Evolutionary conservation across 2,113 vertebrate species (phyloP), one percentile per base, ranked within the genome.

Genomic region (Phalacrocorax aristotelis): DNA sequence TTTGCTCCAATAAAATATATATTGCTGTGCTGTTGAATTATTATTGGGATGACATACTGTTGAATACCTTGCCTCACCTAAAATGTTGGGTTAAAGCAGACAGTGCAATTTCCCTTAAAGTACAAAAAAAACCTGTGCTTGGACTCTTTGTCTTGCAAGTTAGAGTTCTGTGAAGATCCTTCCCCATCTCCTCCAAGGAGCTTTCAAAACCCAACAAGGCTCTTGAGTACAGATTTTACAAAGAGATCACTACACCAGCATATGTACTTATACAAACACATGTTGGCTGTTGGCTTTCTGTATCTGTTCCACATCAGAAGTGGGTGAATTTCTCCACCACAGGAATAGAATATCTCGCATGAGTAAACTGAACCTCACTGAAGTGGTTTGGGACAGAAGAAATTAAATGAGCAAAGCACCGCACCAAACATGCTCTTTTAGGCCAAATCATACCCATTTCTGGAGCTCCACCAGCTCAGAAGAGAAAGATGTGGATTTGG

Each of bases 301-400:
- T 64, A 80, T 84, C 92, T 92, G 84, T 87, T 96, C 94, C 96
- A 94, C 95, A 96, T 97, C 97, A 97, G 80, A 97, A 94, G 89
- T 38, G 85, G 83, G 78, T 96, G 83, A 92, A 96, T 93, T 96
- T 91, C 74, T 91, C 68, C 22, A 94, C 95, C 95, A 46, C 87
- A 95, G 44, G 83, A 64, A 91, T 32, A 95, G 93, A 97, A 89
- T 95, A 83, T 92, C 77, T 96, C 7, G 7, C 66, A 95, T 96
- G 80, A 83, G 91, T 96, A 96, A 97, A 91, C 85, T 95, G 94
- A 97, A 76, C 80, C 85, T 97, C 70, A 91, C 52, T 97, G 93
- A 97, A 97, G 96, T 98, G 95, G 95, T 97, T 93, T 95, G 79
- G 68, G 91, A 88, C 66, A 95, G 92, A 95, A 95, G 48, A 92